Conservation (phyloP, 2,113 vertebrate genomes). For the Lepisosteus oculatus region DNA sequence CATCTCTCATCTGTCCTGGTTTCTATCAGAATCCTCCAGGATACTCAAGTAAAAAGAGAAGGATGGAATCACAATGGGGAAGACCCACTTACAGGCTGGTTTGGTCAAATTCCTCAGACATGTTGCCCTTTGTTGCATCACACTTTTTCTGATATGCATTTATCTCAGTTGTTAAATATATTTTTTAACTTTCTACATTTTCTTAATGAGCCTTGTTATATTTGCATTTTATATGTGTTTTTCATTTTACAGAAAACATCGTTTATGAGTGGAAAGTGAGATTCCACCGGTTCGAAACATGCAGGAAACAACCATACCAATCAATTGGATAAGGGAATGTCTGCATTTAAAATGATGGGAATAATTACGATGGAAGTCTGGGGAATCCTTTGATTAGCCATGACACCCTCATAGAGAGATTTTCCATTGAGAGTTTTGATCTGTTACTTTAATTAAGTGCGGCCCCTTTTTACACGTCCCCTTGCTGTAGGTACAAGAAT, state of each 20-base stretch:
- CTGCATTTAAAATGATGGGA: conserved; percentile 50
- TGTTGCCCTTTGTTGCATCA: too few species aligned
- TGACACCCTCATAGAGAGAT: conserved; percentile 44
- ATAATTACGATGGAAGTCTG: conserved; percentile 51
- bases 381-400: conserved; percentile 47
- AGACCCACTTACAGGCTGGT: too few species aligned
- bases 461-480: conserved; percentile 5
- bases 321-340: conserved; percentile 54
- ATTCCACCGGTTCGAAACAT: conserved; percentile 28
- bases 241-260: too few species aligned
- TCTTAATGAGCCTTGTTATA: too few species aligned
- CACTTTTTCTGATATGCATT: too few species aligned
- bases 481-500: neutral
- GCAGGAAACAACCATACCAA: conserved; percentile 55
- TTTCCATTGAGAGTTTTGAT: conserved; percentile 34
- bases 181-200: too few species aligned
- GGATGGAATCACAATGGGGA: neutral
- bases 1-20: neutral
- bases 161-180: too few species aligned
- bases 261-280: neutral
- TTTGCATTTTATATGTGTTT: too few species aligned
- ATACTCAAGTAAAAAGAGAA: neutral
- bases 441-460: conserved; percentile 35
- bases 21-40: neutral
- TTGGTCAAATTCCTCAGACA: too few species aligned